A percentile compares a stretch with the other conserved stretches of the same genome.
These are phyloP conservation scores for Ptyas mucosa DNA, from an alignment of 2,113 vertebrate genomes.

Conservation along the genomic window DNA sequence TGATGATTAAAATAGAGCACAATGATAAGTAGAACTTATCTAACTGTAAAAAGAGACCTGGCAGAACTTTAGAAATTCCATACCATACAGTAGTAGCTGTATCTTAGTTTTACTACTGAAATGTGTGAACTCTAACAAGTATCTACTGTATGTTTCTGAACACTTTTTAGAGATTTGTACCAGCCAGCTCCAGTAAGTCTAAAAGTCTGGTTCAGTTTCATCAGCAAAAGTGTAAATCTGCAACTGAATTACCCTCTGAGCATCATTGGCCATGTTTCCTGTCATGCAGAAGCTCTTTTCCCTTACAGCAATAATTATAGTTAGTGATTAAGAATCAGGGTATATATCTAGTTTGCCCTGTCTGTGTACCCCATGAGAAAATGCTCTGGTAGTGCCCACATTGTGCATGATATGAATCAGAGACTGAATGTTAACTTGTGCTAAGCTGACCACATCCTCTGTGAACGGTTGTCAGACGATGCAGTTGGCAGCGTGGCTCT, in stretches of 20 bases:
- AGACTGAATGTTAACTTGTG: neutral
- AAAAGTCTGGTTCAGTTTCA: neutral
- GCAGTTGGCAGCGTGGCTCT: neutral
- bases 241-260: neutral
- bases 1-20: neutral
- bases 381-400: neutral
- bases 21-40: neutral
- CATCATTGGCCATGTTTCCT: neutral
- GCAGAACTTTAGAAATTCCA: neutral
- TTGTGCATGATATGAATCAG: constrained; percentile 20
- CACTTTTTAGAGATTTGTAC: neutral
- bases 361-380: constrained; percentile 28
- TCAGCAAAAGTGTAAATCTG: neutral
- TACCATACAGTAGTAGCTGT: too few species aligned
- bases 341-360: constrained; percentile 5
- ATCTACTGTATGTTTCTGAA: neutral
- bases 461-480: neutral
- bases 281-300: neutral
- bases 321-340: neutral
- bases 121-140: neutral
- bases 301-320: neutral
- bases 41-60: neutral
- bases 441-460: constrained; percentile 30
- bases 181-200: neutral
- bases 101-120: neutral